Percentiles rank a stretch among this genome's conserved stretches.
phyloP scores from a whole-genome alignment of 2,797 vertebrate genomes.

The Poeciliopsis turneri region DNA sequence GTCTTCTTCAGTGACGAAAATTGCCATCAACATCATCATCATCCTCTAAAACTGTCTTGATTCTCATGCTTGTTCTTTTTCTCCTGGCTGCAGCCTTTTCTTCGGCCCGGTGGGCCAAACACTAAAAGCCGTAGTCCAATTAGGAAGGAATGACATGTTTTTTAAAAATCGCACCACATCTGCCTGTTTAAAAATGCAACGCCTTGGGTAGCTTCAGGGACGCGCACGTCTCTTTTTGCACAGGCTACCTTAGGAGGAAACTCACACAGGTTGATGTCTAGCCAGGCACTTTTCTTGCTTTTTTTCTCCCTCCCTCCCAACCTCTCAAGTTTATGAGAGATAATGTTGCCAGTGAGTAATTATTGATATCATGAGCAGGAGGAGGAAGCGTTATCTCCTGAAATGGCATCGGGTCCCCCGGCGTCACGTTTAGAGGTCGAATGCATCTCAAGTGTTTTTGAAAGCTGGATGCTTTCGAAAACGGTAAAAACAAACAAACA shows the following conservation, averaged over 20 bases:
- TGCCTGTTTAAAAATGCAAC: constrained; percentile 13
- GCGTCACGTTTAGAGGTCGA: constrained; percentile 17
- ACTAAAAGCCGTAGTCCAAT: constrained; percentile 3
- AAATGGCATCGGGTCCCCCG: constrained; percentile 23
- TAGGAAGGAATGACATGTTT: constrained; percentile 11
- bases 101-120: background rate
- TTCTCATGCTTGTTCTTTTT: background rate
- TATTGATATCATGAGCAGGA: constrained; percentile 37
- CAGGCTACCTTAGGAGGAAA: background rate
- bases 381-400: constrained; percentile 22
- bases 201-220: background rate
- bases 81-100: background rate
- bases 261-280: background rate
- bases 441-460: constrained; percentile 20
- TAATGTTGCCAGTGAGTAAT: constrained; percentile 30
- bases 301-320: background rate
- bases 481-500: background rate
- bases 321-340: background rate
- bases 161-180: constrained; percentile 1
- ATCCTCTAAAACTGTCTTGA: background rate
- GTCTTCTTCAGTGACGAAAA: background rate
- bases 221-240: background rate
- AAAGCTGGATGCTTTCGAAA: constrained; percentile 11
- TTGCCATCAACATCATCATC: background rate
- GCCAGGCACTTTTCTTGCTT: background rate